Base-by-base conservation (phyloP, 1,140 invertebrate genomes). In the Macrobrachium nipponense region DNA sequence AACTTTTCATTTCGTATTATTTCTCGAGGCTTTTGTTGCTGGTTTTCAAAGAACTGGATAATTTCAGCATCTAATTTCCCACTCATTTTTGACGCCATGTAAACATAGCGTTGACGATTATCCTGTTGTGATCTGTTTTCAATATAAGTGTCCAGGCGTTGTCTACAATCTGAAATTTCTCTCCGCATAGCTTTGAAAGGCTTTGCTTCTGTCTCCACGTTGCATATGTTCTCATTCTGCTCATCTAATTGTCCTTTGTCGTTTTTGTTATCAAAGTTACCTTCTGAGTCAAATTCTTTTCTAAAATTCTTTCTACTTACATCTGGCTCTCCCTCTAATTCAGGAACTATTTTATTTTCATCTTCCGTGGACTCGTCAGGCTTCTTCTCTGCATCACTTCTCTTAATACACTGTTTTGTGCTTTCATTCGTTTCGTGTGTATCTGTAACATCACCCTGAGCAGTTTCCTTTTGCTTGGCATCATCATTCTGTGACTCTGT, bases 21-120 rank as follows among this genome's bases (percentile, higher is more conserved):
- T n/a, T 86, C 84, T n/a, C 84, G 58, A 1, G 84, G 77, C 23
- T 80, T 86, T 23, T 80, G 68, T 20, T 86, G 84, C 68, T 80
- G 84, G 36, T 77, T 72, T 17, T 86, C 84, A 27, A 86, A 86
- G 43, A 86, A 86, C n/a, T 86, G 84, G n/a, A 86, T 80, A 20
- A 86, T 86, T 6, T 86, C 84, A 2, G 84, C 73, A 70, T 86
- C 84, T 1, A 86, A 70, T 58, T 86, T 86, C 5, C 84, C 77
- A 61, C 80, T 82, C 51, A 60, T 82, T 75, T 82, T 82, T 23
- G 68, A 73, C 6, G 80, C 60, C 11, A 82, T 82, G 70, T 75
- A 75, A 62, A 75, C 51, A 23, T 43, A 60, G 17, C 80, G 80
- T 62, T 82, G 80, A 61, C 66, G 70, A 58, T 75, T 58, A n/a